Base-by-base conservation (phyloP, 1,140 invertebrate species). In the Sogatella furcifera region DNA sequence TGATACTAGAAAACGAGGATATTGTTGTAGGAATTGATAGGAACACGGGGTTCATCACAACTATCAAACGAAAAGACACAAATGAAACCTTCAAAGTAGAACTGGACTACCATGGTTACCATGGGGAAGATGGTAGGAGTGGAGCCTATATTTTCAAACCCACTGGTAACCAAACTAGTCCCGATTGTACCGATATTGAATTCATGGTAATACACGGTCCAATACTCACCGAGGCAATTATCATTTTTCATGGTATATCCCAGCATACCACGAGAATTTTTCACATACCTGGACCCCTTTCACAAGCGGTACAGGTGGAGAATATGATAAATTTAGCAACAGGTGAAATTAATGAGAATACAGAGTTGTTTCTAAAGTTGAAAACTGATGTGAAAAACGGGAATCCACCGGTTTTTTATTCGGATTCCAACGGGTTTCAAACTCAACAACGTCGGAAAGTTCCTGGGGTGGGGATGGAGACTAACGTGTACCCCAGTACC, bases 81-180 rank as follows among this genome's bases (percentile, higher is more conserved):
- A 14, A 46, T 5, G 15, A 49, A 49, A 62, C 52, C n/a, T 54
- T 44, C 38, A 52, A n/a, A 42, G 31, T 31, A 14, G 19, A 14
- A 38, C 41, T 22, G 55, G 28, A 44, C 15, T 34, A n/a, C 46
- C 21, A 19, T 53, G 43, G 44, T 19, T 31, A 56, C 19, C 34
- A 38, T 38, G 34, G 34, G 11, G 34, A 38, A 38, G 34, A 38
- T 11, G 34, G 90, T 65, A 89, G 92, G 70, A 92, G 89, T 5
- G 97, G 97, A 0, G 96, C 95, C 0, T 99, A 99, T 73, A 76
- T 99, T 0, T 98, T 99, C 67, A 92, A 94, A 82, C 92, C 94
- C 0, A 38, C 34, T 10, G 34, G 34, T 10, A 38, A 38, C 34
- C 34, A 38, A 38, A 38, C 3, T 38, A 38, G 34, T 38, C 34